phyloP scores from a whole-genome alignment of 1,140 invertebrate species.

The Lineus longissimus region DNA sequence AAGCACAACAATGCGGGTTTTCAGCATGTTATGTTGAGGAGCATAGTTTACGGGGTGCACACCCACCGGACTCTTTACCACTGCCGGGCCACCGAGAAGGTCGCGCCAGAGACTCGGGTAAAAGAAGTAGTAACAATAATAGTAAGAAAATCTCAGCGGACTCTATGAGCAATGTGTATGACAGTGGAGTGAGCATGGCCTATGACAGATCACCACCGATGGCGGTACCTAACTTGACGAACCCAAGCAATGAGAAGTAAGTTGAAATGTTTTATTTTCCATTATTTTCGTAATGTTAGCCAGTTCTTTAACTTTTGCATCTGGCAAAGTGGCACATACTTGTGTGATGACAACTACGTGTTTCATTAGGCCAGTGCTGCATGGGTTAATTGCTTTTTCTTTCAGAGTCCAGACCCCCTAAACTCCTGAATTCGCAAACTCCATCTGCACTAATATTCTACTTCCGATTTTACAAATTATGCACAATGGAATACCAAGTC shows the following conservation, averaged over 20 bases:
- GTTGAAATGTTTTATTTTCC: constrained; percentile 15
- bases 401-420: no score
- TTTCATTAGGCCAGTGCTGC: no score
- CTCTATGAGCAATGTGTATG: constrained; percentile 57
- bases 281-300: background rate
- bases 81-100: background rate
- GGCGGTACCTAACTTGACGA: constrained; percentile 32
- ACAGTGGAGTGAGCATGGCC: constrained; percentile 76
- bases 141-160: constrained; percentile 18
- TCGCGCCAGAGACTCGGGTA: background rate
- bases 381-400: no score
- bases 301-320: background rate
- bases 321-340: no score
- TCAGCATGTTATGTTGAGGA: background rate
- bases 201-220: constrained; percentile 34
- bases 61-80: background rate
- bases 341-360: no score
- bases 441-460: no score
- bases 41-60: background rate
- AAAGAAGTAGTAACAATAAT: background rate
- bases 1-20: constrained; percentile 24
- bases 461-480: no score
- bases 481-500: no score
- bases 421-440: no score
- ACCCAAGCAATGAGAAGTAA: constrained; percentile 47